These are phyloP conservation scores for Caenorhabditis latens DNA, from an alignment of 1,140 invertebrate species.

Conservation along the genomic window DNA sequence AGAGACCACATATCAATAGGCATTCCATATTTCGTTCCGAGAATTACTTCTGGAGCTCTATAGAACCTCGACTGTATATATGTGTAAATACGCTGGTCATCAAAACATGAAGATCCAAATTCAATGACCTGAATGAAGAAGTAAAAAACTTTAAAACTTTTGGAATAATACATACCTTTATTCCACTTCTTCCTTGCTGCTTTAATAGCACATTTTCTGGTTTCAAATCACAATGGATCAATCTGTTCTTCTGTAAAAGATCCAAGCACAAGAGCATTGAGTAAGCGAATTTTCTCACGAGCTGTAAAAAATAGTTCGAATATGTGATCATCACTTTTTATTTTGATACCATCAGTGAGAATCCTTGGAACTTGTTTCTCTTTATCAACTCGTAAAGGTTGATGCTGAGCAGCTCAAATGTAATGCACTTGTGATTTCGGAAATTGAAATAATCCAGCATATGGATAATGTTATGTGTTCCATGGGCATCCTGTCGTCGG, in stretches of 20 bases:
- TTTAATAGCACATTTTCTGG: conserved; percentile 95
- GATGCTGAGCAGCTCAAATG: conserved; percentile 96
- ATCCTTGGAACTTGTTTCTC: conserved; percentile 99
- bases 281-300: conserved; percentile 98
- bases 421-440: conserved; percentile 98
- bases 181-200: conserved; percentile 96
- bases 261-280: conserved; percentile 96
- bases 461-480: conserved; percentile 98
- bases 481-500: conserved; percentile 95
- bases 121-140: conserved; percentile 91
- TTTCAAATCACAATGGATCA: conserved; percentile 99
- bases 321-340: neutral
- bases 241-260: conserved; percentile 94
- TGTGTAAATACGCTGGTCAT: conserved; percentile 96
- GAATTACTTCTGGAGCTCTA: conserved; percentile 96
- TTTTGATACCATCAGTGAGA: conserved; percentile 83
- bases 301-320: conserved; percentile 80
- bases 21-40: conserved; percentile 96
- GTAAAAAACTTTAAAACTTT: neutral
- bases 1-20: conserved; percentile 99
- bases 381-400: conserved; percentile 99
- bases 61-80: conserved; percentile 99
- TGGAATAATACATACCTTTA: conserved; percentile 82
- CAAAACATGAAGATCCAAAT: conserved; percentile 99
- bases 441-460: conserved; percentile 99